Percentiles rank a stretch among this genome's conserved stretches.
phyloP scores from a whole-genome alignment of 2,113 vertebrate species.

The Anoura caudifer region DNA sequence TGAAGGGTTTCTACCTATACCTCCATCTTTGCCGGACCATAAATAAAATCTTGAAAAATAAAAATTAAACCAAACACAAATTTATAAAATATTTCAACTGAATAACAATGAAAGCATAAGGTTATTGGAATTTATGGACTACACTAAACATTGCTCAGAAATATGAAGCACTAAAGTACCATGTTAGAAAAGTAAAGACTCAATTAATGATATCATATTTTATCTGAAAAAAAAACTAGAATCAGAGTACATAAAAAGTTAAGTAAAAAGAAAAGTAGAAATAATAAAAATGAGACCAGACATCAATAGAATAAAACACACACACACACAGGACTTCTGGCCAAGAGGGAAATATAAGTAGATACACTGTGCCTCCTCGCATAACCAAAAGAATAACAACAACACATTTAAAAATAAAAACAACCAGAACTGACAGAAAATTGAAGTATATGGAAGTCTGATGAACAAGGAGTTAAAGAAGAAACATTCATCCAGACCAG shows the following conservation, averaged over 20 bases:
- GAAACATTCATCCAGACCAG: no score
- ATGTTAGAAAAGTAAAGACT: not conserved
- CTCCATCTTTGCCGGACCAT: no score
- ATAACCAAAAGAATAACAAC: no score
- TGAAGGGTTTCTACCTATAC: no score
- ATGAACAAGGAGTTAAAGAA: no score
- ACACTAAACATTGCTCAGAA: not conserved
- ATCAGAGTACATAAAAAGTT: not conserved
- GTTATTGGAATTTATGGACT: not conserved
- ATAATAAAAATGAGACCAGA: not conserved
- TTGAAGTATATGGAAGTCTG: no score
- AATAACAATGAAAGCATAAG: not conserved
- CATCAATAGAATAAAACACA: not conserved
- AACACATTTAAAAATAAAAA: no score
- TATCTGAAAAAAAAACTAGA: not conserved
- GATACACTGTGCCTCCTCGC: no score
- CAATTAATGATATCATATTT: not conserved
- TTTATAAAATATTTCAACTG: not conserved
- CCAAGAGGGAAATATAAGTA: no score
- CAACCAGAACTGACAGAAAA: no score
- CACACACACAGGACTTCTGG: no score
- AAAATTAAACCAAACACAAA: not conserved
- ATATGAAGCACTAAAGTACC: not conserved
- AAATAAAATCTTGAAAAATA: not conserved
- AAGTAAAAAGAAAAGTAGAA: not conserved